Evolutionary conservation across 2,888 invertebrate species (phyloP).

Genomic region (Cheilosia vernalis): DNA sequence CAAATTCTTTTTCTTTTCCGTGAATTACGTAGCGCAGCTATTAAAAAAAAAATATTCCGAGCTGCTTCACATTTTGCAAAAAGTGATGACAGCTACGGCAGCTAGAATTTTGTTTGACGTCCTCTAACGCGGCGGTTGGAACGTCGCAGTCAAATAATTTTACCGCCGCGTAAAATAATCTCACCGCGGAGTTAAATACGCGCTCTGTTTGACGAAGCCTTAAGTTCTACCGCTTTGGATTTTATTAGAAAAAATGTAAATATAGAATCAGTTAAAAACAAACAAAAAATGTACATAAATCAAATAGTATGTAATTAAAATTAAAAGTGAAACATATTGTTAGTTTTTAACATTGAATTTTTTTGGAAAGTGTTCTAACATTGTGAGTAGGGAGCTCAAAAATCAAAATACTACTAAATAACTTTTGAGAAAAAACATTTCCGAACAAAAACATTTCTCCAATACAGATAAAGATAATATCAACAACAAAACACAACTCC

Average conservation of each 20-base stretch:
- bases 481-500: not conserved
- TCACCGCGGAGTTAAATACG: no score
- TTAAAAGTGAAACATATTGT: constrained; percentile 6
- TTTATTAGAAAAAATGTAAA: not conserved
- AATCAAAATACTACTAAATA: not conserved
- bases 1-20: no score
- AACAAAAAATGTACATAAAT: constrained; percentile 4
- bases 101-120: no score
- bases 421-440: not conserved
- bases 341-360: constrained; percentile 5
- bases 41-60: no score
- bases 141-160: no score
- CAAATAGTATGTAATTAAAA: constrained; percentile 6
- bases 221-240: not conserved
- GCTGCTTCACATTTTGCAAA: no score
- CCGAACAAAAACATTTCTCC: not conserved
- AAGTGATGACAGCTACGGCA: no score
- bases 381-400: constrained; percentile 18
- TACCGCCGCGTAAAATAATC: no score
- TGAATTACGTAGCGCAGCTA: no score
- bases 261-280: constrained; percentile 9
- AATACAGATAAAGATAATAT: not conserved
- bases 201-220: no score
- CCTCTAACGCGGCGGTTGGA: no score
- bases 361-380: constrained; percentile 25